Evolutionary conservation across 2,888 invertebrate species (phyloP), one percentile per base, ranked within the genome.

Genomic region (Thelaira solivaga): DNA sequence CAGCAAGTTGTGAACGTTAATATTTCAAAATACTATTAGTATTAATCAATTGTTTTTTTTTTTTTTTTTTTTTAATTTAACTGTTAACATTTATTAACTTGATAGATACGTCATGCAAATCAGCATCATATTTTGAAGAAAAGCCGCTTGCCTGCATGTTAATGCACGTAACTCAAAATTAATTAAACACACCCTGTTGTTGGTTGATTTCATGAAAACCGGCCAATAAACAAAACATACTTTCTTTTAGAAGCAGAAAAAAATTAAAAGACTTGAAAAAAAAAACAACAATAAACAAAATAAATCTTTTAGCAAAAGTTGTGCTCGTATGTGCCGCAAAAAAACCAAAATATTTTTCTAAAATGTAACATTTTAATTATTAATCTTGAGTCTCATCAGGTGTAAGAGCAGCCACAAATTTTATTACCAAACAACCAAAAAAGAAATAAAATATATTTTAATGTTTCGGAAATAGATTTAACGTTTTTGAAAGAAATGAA

Each of bases 211-310:
- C 20, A 31, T 41, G 41, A 61, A 49, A 71, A 45, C 57, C 34
- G 43, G 26, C 20, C 20, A 47, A 45, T 29, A 51, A 13, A 31
- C 2, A 39, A 51, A 13, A 31, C 2, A 18, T 31, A 71, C 71
- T 71, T 71, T 71, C 71, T 71, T 51, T 71, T 43, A 34, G n/a
- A n/a, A 31, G 53, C 34, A 34, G 26, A 43, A 47, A 62, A 18
- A 41, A 5, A 41, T 26, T 34, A 45, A 36, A 3, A 45, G 57
- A 36, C 4, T 4, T 26, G 10, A 45, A 6, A 29, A 29, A 51
- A 20, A 16, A 51, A 4, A 16, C 24, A 18, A 31, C 3, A 36
- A 59, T 39, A 39, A n/a, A n/a, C n/a, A n/a, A n/a, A n/a, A n/a
- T n/a, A n/a, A n/a, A n/a, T n/a, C n/a, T n/a, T n/a, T n/a, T n/a